Evolutionary conservation across 2,113 vertebrate species (phyloP).

Genomic region (Tupaia chinensis): DNA sequence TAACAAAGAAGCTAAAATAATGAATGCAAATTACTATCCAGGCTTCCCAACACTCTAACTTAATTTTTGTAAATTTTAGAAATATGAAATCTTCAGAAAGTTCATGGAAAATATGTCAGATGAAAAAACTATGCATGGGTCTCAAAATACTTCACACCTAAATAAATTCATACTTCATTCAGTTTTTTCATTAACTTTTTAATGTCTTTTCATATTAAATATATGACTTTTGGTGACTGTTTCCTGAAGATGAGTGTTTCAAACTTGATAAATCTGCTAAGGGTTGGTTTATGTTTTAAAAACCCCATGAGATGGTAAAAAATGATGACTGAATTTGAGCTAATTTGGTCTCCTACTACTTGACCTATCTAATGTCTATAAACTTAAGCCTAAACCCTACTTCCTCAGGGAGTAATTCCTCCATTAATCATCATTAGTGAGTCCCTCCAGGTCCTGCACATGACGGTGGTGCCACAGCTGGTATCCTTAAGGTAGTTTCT

Average conservation of each 20-base stretch:
- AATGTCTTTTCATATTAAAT: neutral
- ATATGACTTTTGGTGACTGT: slow-evolving; percentile 40
- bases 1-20: neutral
- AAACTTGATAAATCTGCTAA: slow-evolving; percentile 49
- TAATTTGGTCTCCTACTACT: neutral
- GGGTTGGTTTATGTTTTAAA: slow-evolving; percentile 41
- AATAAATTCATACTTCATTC: too few relatives aligned
- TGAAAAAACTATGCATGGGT: too few relatives aligned
- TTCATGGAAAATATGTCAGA: too few relatives aligned
- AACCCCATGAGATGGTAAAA: slow-evolving; percentile 28
- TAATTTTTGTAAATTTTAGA: slow-evolving; percentile 53
- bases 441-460: neutral
- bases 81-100: neutral
- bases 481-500: neutral
- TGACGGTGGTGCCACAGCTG: neutral
- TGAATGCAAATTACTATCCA: neutral
- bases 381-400: neutral
- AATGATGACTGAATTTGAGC: slow-evolving; percentile 30
- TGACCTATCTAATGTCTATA: neutral
- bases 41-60: slow-evolving; percentile 7
- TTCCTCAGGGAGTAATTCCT: neutral
- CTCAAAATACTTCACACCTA: too few relatives aligned
- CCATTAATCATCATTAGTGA: slow-evolving; percentile 26
- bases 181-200: too few relatives aligned
- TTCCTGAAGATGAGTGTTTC: slow-evolving; percentile 58